These are phyloP conservation scores for Sipha maydis DNA, from an alignment of 2,888 invertebrate genomes.

Conservation along the genomic window DNA sequence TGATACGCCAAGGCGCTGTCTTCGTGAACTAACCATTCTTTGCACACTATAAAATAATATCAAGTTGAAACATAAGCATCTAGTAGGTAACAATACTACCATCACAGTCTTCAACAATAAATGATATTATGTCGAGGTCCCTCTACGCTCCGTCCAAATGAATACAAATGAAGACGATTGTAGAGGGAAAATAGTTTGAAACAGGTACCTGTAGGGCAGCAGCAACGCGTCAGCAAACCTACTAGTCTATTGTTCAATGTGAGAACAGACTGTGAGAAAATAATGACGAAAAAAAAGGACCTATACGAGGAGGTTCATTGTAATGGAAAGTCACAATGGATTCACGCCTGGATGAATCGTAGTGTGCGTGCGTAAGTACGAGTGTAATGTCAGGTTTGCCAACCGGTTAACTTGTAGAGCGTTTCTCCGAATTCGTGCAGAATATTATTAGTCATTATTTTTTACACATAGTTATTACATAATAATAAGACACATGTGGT, in stretches of 20 bases:
- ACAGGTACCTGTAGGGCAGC: slow-evolving; percentile 35
- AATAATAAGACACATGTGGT: neutral
- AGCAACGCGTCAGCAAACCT: slow-evolving; percentile 6
- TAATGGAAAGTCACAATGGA: slow-evolving; percentile 60
- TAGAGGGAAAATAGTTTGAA: slow-evolving; percentile 10
- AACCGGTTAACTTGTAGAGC: slow-evolving; percentile 42
- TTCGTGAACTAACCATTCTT: slow-evolving; percentile 85
- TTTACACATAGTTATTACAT: no score
- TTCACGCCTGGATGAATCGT: slow-evolving; percentile 54
- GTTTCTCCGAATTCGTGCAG: neutral
- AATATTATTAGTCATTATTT: no score
- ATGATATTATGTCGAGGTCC: neutral
- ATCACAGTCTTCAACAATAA: neutral
- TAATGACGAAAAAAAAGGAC: slow-evolving; percentile 39
- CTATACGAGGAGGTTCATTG: slow-evolving; percentile 52
- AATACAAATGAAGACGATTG: no score
- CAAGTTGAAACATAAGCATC: slow-evolving; percentile 5
- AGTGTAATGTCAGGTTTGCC: slow-evolving; percentile 50
- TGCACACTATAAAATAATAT: slow-evolving; percentile 74
- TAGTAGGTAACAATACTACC: neutral
- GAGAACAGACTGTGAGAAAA: slow-evolving; percentile 59
- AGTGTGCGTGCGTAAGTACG: slow-evolving; percentile 30
- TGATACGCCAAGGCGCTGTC: slow-evolving; percentile 84
- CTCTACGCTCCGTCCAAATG: neutral
- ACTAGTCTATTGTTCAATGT: slow-evolving; percentile 39